Evolutionary conservation across 1,140 invertebrate genomes (phyloP), one percentile per base, ranked within the genome.

Genomic region (Pseudomyrmex cubaensis): DNA sequence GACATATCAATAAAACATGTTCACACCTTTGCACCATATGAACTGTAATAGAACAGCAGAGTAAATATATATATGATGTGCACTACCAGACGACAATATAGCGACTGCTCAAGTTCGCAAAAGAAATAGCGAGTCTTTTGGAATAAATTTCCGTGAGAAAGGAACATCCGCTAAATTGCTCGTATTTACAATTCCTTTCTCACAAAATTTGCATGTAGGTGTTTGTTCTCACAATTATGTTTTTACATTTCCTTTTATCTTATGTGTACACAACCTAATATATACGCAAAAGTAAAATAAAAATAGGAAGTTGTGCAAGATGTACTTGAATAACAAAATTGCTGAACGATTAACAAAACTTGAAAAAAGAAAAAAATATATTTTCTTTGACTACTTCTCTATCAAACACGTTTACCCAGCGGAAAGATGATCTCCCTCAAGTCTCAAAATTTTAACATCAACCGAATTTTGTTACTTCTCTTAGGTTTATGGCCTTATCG

Each of bases 401-500:
- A 2, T 78, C 17, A 78, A 46, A 78, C 0, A 5, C 0, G 20
- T 57, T 0, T 59, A 2, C 5, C 48, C 17, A 10, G 35, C 1
- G 8, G 22, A 56, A 4, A 56, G 13, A 66, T 77, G 75, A 77
- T 56, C 8, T 56, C 20, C 15, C 48, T 77, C 10, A n/a, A 56
- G 35, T 56, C 48, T 15, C 50, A 17, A 22, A 12, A 77, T 46
- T 78, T 69, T n/a, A 69, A 12, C 0, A 2, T 57, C 20, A 57
- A 78, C 1, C 63, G 75, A 44, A 22, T 48, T 48, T 48, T 78
- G 0, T 48, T 78, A 12, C 75, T 67, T 12, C 1, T 57, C 0
- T 7, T 78, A 35, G 75, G 63, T 5, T 46, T 78, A 5, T 78
- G 75, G 75, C 75, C 75, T 46, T 69, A 46, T 5, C 12, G 57